These are phyloP conservation scores for Phainopepla nitens DNA, from an alignment of 2,113 vertebrate genomes.

Conservation along the genomic window DNA sequence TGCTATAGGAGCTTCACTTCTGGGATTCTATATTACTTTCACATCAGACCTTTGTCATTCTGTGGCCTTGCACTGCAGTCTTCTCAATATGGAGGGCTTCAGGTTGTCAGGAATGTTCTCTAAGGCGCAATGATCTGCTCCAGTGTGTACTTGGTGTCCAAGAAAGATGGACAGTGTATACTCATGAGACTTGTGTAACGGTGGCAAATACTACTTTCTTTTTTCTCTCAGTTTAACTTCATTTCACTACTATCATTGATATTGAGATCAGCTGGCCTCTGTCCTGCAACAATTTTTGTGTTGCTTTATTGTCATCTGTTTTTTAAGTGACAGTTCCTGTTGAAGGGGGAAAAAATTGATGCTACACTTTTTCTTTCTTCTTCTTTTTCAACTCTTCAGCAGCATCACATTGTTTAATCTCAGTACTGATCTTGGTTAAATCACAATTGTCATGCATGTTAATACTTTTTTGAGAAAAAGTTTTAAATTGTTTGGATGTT, in stretches of 20 bases:
- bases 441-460: neutral
- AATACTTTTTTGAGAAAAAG: neutral
- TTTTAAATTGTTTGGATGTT: neutral
- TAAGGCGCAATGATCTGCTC: neutral
- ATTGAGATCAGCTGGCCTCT: neutral
- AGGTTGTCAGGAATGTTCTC: neutral
- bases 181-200: neutral
- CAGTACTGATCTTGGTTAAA: neutral
- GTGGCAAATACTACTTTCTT: neutral
- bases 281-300: neutral
- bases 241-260: neutral
- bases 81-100: neutral
- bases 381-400: neutral
- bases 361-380: neutral
- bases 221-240: neutral
- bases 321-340: neutral
- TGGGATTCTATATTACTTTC: neutral
- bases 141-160: neutral
- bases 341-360: neutral
- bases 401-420: neutral
- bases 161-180: neutral
- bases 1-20: neutral
- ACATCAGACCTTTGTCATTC: neutral
- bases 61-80: neutral
- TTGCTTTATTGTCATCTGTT: neutral